Conservation (phyloP, 2,888 invertebrate genomes). For the Eubasilissa splendida region DNA sequence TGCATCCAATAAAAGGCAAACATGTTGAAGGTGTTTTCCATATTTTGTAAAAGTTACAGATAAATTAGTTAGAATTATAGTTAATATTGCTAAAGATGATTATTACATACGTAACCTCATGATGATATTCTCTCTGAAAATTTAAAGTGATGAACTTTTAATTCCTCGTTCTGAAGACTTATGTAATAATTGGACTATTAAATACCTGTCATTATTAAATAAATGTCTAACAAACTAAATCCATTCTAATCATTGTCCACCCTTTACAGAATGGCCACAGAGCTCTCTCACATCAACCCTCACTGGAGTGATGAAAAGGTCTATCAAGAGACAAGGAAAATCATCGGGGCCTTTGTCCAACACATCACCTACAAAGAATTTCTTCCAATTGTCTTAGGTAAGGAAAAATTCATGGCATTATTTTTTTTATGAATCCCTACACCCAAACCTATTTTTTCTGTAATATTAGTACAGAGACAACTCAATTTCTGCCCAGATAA, state of each 20-base stretch:
- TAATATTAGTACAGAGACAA: too few relatives aligned
- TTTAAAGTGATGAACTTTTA: slow-evolving; percentile 41
- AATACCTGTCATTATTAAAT: neutral
- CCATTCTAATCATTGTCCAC: neutral
- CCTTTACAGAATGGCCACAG: slow-evolving; percentile 77
- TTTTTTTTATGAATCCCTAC: too few relatives aligned
- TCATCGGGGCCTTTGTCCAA: slow-evolving; percentile 86
- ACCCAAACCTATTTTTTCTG: too few relatives aligned
- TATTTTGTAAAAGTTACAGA: neutral
- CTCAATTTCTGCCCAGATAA: too few relatives aligned
- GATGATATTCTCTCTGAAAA: slow-evolving; percentile 44
- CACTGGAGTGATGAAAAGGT: slow-evolving; percentile 92
- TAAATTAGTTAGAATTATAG: too few relatives aligned
- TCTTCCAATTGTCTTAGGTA: slow-evolving; percentile 84
- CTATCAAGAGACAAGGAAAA: slow-evolving; percentile 87
- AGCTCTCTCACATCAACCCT: slow-evolving; percentile 81
- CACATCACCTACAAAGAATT: slow-evolving; percentile 90
- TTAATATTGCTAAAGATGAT: too few relatives aligned
- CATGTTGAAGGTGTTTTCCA: too few relatives aligned
- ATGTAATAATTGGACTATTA: neutral
- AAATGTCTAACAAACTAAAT: neutral
- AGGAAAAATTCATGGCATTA: slow-evolving; percentile 50
- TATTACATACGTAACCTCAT: neutral
- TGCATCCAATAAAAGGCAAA: too few relatives aligned
- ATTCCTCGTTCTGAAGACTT: slow-evolving; percentile 47